Conservation (phyloP, 2,888 invertebrate genomes). For the Temnothorax unifasciatus region DNA sequence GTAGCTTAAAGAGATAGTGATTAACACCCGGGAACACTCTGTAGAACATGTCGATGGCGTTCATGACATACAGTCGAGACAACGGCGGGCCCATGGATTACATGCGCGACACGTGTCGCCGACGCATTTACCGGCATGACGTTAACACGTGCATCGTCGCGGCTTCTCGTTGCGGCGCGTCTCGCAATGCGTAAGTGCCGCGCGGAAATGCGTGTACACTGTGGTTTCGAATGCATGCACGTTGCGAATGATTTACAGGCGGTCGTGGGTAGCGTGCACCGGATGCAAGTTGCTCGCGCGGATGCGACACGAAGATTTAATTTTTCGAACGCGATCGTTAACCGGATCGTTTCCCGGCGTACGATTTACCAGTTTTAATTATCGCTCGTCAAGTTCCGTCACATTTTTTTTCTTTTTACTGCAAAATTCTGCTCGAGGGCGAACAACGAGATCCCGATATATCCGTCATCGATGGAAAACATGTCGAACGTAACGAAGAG, state of each 20-base stretch:
- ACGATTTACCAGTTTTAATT: conserved; percentile 32
- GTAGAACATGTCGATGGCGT: conserved; percentile 58
- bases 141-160: conserved; percentile 75
- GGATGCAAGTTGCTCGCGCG: conserved; percentile 56
- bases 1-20: neutral
- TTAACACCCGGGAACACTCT: conserved; percentile 24
- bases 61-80: conserved; percentile 64
- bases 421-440: conserved; percentile 21
- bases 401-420: neutral
- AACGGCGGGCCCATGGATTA: conserved; percentile 74
- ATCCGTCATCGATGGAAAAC: conserved; percentile 45
- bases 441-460: conserved; percentile 26
- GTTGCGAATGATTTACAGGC: conserved; percentile 75
- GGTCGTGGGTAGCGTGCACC: conserved; percentile 64
- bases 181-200: conserved; percentile 67
- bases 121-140: conserved; percentile 73
- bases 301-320: conserved; percentile 44
- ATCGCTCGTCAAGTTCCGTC: conserved; percentile 3
- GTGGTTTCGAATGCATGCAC: conserved; percentile 67
- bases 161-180: conserved; percentile 52
- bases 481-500: conserved; percentile 47
- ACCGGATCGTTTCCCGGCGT: neutral
- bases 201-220: conserved; percentile 68
- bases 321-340: conserved; percentile 35
- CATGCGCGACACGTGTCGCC: conserved; percentile 74